Conservation (phyloP, 2,113 vertebrate genomes). For the Oceanites oceanicus region DNA sequence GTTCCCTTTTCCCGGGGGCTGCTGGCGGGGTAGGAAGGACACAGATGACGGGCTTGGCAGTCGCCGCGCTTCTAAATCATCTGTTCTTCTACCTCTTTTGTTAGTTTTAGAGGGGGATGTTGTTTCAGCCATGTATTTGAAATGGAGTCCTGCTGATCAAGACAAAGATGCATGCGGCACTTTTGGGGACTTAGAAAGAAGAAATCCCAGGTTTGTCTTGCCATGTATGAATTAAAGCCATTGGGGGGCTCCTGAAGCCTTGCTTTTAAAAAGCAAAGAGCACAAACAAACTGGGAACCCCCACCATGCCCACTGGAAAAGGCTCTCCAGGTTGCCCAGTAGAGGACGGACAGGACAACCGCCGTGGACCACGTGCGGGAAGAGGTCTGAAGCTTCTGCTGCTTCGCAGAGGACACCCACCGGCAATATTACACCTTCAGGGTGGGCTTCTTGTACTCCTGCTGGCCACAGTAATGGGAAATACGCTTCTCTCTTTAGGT, state of each 20-base stretch:
- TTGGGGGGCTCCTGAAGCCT: neutral
- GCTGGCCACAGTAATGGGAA: neutral
- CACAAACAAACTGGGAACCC: neutral
- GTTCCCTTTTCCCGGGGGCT: neutral
- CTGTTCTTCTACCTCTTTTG: neutral
- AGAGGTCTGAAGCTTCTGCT: neutral
- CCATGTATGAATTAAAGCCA: neutral
- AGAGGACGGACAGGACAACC: neutral
- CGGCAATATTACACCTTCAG: neutral
- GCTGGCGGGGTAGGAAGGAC: neutral
- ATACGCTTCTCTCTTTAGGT: neutral
- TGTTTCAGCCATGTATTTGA: neutral
- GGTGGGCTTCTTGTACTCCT: neutral
- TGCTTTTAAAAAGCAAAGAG: neutral
- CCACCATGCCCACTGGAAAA: neutral
- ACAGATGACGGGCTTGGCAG: neutral
- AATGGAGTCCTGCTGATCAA: neutral
- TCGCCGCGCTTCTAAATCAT: neutral
- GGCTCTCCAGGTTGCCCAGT: neutral
- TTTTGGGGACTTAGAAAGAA: neutral
- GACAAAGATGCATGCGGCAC: neutral
- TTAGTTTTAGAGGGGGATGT: neutral
- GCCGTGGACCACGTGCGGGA: accelerated
- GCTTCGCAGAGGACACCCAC: neutral
- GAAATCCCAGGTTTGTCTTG: neutral